A percentile compares a stretch with the other conserved stretches of the same genome.
Conservation (phyloP, 2,888 invertebrate genomes). For the Andrena chrysosceles region DNA sequence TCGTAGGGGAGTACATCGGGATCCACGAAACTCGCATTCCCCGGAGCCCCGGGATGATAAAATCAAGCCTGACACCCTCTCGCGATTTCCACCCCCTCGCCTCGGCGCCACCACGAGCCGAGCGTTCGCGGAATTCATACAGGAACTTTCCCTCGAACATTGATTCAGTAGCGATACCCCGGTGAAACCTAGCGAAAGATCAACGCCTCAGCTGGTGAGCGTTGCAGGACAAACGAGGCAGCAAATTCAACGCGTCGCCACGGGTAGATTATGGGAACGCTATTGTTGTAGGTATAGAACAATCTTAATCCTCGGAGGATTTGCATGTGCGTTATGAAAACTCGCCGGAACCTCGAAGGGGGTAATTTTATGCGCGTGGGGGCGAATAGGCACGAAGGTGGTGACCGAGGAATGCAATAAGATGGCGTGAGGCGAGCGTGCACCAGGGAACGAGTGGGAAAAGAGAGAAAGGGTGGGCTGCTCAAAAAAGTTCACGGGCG, state of each 20-base stretch:
- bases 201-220: too few relatives aligned
- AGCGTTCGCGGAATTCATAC: too few relatives aligned
- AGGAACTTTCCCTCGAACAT: too few relatives aligned
- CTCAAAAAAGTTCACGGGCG: neutral
- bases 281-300: conserved; percentile 3
- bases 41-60: too few relatives aligned
- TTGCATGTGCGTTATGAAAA: conserved; percentile 3
- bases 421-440: neutral
- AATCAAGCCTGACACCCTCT: too few relatives aligned
- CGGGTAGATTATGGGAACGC: conserved; percentile 15
- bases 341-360: neutral
- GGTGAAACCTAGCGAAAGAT: too few relatives aligned
- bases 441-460: neutral
- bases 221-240: neutral
- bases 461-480: neutral
- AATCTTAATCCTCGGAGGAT: conserved; percentile 14
- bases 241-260: conserved; percentile 23
- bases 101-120: too few relatives aligned
- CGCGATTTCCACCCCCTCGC: too few relatives aligned
- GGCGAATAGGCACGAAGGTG: neutral
- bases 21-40: too few relatives aligned
- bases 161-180: too few relatives aligned
- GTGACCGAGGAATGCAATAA: conserved; percentile 24
- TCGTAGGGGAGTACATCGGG: too few relatives aligned
- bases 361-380: conserved; percentile 12